Evolutionary conservation across 2,113 vertebrate species (phyloP).

Genomic region (Gobio gobio): DNA sequence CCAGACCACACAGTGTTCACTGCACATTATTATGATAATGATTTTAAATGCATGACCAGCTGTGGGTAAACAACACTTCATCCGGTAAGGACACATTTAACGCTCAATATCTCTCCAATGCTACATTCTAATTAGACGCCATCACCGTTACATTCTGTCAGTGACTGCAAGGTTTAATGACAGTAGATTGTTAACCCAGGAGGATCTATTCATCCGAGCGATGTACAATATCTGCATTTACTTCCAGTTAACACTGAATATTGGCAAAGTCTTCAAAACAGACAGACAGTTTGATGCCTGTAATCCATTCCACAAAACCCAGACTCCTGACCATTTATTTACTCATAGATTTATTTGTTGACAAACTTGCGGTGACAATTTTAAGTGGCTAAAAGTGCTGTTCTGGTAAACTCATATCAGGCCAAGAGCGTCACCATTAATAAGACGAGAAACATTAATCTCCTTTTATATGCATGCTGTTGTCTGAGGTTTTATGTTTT

Average conservation of each 20-base stretch:
- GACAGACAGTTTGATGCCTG: background rate
- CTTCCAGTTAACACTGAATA: background rate
- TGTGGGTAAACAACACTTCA: conserved; percentile 52
- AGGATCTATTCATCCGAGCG: background rate
- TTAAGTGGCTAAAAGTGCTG: conserved; percentile 15
- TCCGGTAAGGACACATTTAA: conserved; percentile 28
- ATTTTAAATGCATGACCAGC: conserved; percentile 54
- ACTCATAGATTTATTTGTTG: conserved; percentile 29
- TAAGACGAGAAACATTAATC: background rate
- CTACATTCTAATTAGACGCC: conserved; percentile 24
- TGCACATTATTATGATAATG: conserved; percentile 50
- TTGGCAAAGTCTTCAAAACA: background rate
- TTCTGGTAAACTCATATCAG: conserved; percentile 12
- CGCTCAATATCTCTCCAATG: conserved; percentile 38
- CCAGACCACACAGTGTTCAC: conserved; percentile 17
- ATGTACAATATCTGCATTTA: background rate
- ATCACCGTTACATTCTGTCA: background rate
- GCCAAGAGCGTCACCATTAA: background rate
- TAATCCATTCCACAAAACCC: background rate
- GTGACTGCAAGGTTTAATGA: background rate
- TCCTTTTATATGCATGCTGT: background rate
- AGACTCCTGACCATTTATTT: background rate
- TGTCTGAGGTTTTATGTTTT: background rate
- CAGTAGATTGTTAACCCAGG: background rate
- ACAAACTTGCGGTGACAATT: conserved; percentile 2